A percentile compares a stretch with the other conserved stretches of the same genome.
Conservation (phyloP, 2,888 invertebrate genomes). For the Trichogramma evanescens region DNA sequence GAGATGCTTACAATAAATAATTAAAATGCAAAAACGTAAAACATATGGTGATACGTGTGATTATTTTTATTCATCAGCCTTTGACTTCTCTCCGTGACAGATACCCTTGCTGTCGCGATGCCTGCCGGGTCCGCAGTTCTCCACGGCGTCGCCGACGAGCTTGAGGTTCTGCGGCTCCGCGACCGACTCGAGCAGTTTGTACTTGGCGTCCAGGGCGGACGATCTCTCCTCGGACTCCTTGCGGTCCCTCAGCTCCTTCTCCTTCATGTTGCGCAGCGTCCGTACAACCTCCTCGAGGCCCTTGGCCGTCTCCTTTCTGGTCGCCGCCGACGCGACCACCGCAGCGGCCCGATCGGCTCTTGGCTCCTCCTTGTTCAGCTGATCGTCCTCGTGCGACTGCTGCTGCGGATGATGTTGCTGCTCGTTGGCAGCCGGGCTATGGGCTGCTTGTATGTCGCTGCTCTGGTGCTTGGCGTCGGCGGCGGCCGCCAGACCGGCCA, state of each 20-base stretch:
- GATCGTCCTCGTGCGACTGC: background rate
- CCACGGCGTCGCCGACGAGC: slow-evolving; percentile 58
- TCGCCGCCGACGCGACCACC: background rate
- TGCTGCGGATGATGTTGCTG: background rate
- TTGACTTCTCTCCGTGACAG: slow-evolving; percentile 42
- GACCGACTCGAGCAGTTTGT: slow-evolving; percentile 15
- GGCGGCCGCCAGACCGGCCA: slow-evolving; percentile 7
- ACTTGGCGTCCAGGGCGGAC: background rate
- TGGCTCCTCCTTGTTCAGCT: slow-evolving; percentile 27
- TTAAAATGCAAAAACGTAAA: too few species aligned
- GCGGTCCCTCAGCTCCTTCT: slow-evolving; percentile 29
- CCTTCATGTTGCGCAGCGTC: slow-evolving; percentile 26
- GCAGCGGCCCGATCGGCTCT: slow-evolving; percentile 23
- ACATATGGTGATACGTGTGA: too few species aligned
- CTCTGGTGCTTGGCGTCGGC: background rate
- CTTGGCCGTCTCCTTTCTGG: slow-evolving; percentile 7
- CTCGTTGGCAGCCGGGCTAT: background rate
- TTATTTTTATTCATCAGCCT: too few species aligned
- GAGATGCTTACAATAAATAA: too few species aligned
- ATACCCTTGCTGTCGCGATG: slow-evolving; percentile 63
- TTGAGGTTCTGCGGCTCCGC: slow-evolving; percentile 46
- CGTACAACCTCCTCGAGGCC: slow-evolving; percentile 17
- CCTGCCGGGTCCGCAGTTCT: slow-evolving; percentile 69
- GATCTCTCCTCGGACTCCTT: slow-evolving; percentile 5
- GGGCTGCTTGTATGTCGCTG: background rate